Evolutionary conservation across 1,140 invertebrate species (phyloP).

Genomic region (Drosophila lowei): DNA sequence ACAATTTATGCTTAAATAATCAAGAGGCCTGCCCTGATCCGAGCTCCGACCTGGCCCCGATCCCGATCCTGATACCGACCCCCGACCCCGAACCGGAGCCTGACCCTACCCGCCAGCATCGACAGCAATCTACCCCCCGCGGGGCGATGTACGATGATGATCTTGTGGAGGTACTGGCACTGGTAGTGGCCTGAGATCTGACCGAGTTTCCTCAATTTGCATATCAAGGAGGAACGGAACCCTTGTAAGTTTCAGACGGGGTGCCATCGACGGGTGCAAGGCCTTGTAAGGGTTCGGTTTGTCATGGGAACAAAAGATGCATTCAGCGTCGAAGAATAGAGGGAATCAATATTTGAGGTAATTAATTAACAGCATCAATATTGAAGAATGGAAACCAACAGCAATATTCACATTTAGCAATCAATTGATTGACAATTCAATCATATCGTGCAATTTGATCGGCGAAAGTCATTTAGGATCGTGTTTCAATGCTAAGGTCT

Average conservation of each 20-base stretch:
- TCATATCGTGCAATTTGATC: conserved; percentile 51
- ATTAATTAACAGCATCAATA: conserved; percentile 79
- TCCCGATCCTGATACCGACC: no score
- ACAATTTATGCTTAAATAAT: conserved; percentile 61
- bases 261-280: conserved; percentile 25
- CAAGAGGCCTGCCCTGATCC: conserved; percentile 30
- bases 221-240: conserved; percentile 52
- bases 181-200: conserved; percentile 37
- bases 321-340: conserved; percentile 61
- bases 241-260: conserved; percentile 26
- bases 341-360: conserved; percentile 81
- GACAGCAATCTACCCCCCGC: conserved; percentile 53
- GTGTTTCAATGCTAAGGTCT: not conserved
- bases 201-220: conserved; percentile 60
- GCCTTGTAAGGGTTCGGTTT: conserved; percentile 50
- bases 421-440: conserved; percentile 72
- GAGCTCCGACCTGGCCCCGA: not conserved
- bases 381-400: conserved; percentile 45
- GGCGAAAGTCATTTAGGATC: conserved; percentile 31
- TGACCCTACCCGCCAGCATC: conserved; percentile 17
- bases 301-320: conserved; percentile 79
- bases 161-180: conserved; percentile 27
- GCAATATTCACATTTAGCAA: conserved; percentile 72
- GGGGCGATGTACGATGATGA: conserved; percentile 39
- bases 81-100: not conserved